These are phyloP conservation scores for Muntiacus muntjak DNA, from an alignment of 2,113 vertebrate genomes.

Conservation along the genomic window DNA sequence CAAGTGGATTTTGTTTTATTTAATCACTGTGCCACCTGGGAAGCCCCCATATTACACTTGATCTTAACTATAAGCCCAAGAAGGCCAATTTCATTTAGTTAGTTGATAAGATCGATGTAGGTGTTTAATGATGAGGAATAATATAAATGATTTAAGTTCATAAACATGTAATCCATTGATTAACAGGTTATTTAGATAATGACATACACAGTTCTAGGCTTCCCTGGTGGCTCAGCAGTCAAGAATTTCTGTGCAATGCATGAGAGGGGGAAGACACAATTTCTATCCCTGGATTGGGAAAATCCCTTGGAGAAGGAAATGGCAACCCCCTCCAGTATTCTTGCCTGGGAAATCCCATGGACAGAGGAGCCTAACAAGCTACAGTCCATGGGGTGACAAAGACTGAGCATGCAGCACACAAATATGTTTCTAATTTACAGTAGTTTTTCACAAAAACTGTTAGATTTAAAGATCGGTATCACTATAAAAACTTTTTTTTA, in stretches of 20 bases:
- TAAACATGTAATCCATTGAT: neutral
- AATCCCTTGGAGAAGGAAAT: neutral
- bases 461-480: neutral
- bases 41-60: neutral
- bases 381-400: neutral
- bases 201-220: neutral
- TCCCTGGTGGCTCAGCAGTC: neutral
- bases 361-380: neutral
- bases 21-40: neutral
- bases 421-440: neutral
- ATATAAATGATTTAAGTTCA: neutral
- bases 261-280: neutral
- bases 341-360: neutral
- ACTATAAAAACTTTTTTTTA: neutral
- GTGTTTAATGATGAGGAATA: neutral
- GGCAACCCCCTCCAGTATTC: neutral
- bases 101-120: neutral
- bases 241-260: neutral
- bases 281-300: neutral
- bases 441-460: neutral
- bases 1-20: neutral
- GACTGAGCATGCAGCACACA: neutral
- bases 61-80: neutral
- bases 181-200: neutral
- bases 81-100: neutral